Evolutionary conservation across 2,797 vertebrate species (phyloP).

Genomic region (Mus minutoides): DNA sequence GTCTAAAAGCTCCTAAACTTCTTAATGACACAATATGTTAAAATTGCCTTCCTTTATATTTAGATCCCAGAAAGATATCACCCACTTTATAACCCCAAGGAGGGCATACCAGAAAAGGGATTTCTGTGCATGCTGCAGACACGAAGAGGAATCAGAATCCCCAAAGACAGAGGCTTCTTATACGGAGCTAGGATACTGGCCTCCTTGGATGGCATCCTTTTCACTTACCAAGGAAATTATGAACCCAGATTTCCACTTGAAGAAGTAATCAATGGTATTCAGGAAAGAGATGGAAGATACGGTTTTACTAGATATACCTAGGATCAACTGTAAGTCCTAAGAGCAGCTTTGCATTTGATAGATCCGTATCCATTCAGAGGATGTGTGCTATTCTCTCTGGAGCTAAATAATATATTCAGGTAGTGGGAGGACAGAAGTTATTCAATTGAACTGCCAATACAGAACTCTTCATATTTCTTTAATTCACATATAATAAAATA

Average conservation of each 20-base stretch:
- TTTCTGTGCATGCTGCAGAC: neutral
- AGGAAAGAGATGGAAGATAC: neutral
- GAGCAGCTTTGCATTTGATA: conserved; percentile 55
- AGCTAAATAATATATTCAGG: conserved; percentile 24
- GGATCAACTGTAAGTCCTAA: conserved; percentile 48
- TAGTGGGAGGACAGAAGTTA: neutral
- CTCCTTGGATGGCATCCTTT: conserved; percentile 1
- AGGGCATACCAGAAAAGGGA: conserved; percentile 71
- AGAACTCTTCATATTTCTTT: conserved; percentile 29
- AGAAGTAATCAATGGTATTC: neutral
- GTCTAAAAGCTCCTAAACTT: conserved; percentile 90
- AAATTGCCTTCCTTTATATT: conserved; percentile 87
- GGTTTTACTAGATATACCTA: neutral
- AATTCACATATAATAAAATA: conserved; percentile 23
- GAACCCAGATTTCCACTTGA: conserved; percentile 41
- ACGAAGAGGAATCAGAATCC: neutral
- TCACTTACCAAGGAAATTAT: neutral
- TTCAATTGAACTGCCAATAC: neutral
- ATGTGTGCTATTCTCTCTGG: neutral
- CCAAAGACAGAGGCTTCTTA: conserved; percentile 47
- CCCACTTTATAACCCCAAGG: conserved; percentile 80
- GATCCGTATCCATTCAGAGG: neutral
- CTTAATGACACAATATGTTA: conserved; percentile 90
- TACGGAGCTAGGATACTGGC: neutral
- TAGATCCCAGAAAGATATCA: conserved; percentile 86